Evolutionary conservation across 2,797 vertebrate genomes (phyloP).

Genomic region (Falco cherrug): DNA sequence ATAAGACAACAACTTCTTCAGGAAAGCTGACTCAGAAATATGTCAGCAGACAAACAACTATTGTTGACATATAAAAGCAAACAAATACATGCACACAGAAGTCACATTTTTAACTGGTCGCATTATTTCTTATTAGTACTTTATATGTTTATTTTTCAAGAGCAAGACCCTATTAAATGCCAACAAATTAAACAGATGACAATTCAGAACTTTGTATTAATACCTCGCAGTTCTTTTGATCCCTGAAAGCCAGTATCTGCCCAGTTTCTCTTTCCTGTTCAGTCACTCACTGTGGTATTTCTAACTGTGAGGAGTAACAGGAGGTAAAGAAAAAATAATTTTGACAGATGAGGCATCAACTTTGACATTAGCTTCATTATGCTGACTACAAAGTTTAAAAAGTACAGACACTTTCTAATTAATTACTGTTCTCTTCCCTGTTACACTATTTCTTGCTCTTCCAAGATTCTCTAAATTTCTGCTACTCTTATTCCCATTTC

Average conservation of each 20-base stretch:
- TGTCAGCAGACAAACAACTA: neutral
- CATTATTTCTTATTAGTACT: neutral
- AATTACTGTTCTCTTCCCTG: neutral
- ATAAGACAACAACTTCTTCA: neutral
- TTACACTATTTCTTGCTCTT: neutral
- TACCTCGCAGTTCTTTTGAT: neutral
- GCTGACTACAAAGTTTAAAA: neutral
- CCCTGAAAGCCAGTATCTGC: neutral
- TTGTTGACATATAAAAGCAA: neutral
- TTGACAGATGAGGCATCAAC: neutral
- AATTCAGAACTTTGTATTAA: neutral
- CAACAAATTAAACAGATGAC: neutral
- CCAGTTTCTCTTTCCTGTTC: neutral
- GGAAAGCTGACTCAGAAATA: neutral
- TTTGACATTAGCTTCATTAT: neutral
- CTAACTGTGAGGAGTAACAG: neutral
- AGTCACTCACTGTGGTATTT: neutral
- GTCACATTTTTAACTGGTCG: neutral
- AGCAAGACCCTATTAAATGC: neutral
- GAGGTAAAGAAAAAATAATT: neutral
- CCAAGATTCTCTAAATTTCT: neutral
- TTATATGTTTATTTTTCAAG: neutral
- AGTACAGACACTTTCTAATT: neutral
- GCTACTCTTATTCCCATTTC: neutral
- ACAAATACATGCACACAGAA: neutral